phyloP scores from a whole-genome alignment of 2,113 vertebrate species.

The Herpetotheres cachinnans region DNA sequence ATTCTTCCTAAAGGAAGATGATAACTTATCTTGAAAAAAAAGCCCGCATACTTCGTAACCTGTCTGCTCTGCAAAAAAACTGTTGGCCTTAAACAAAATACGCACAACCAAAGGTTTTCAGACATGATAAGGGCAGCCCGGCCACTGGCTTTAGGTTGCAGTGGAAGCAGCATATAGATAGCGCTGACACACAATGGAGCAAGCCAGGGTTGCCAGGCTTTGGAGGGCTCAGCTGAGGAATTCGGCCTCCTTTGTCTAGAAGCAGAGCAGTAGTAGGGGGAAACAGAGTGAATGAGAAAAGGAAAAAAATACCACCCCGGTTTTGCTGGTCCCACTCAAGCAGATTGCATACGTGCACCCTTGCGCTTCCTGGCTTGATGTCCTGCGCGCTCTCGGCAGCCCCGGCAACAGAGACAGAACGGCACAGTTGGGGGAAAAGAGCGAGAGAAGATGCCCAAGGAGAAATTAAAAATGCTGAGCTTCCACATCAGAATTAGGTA shows the following conservation, averaged over 20 bases:
- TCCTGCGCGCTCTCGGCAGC: background rate
- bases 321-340: background rate
- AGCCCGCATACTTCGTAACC: background rate
- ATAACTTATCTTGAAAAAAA: background rate
- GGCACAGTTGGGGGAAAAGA: background rate
- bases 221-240: background rate
- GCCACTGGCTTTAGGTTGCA: background rate
- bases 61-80: background rate
- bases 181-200: background rate
- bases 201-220: conserved; percentile 28
- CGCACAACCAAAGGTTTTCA: background rate
- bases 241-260: background rate
- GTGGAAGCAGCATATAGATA: background rate
- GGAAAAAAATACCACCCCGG: background rate
- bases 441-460: background rate
- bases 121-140: background rate
- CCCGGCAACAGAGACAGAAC: background rate
- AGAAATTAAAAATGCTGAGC: background rate
- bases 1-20: background rate
- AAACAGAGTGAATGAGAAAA: background rate
- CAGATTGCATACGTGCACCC: background rate
- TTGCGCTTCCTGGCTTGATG: background rate
- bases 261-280: background rate
- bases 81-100: background rate
- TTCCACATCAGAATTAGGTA: background rate